Percentiles rank a stretch among this genome's conserved stretches.
phyloP scores from a whole-genome alignment of 2,797 vertebrate species.

The Brachyrhaphis roseni region DNA sequence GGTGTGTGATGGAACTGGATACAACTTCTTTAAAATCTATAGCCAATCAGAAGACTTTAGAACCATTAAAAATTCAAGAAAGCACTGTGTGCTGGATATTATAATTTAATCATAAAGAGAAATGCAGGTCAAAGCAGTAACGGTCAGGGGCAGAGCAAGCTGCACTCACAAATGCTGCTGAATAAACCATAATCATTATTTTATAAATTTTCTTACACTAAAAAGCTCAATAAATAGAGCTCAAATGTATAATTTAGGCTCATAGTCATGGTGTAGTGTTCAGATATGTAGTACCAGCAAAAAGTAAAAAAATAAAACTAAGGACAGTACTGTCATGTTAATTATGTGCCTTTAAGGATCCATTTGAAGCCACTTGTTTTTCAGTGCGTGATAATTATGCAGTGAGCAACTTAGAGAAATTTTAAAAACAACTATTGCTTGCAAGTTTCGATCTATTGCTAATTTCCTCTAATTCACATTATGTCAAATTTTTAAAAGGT shows the following conservation, averaged over 20 bases:
- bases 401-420: not conserved
- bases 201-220: not conserved
- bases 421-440: not conserved
- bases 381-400: not conserved
- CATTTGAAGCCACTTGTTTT: not conserved
- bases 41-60: conserved; percentile 35
- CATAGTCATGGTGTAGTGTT: not conserved
- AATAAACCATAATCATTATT: not conserved
- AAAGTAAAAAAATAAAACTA: not conserved
- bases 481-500: not conserved
- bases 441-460: not conserved
- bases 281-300: not conserved
- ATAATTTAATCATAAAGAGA: conserved; percentile 13
- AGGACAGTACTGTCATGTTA: not conserved
- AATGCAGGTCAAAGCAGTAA: conserved; percentile 17
- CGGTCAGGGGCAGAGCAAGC: conserved; percentile 3
- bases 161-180: not conserved
- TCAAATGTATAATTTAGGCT: not conserved
- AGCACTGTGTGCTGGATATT: conserved; percentile 13
- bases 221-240: not conserved
- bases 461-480: not conserved
- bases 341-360: not conserved
- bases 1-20: conserved; percentile 31
- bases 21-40: conserved; percentile 30
- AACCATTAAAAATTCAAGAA: conserved; percentile 20